Percentiles rank a stretch among this genome's conserved stretches.
phyloP scores from a whole-genome alignment of 2,797 vertebrate genomes.

The Artibeus lituratus region DNA sequence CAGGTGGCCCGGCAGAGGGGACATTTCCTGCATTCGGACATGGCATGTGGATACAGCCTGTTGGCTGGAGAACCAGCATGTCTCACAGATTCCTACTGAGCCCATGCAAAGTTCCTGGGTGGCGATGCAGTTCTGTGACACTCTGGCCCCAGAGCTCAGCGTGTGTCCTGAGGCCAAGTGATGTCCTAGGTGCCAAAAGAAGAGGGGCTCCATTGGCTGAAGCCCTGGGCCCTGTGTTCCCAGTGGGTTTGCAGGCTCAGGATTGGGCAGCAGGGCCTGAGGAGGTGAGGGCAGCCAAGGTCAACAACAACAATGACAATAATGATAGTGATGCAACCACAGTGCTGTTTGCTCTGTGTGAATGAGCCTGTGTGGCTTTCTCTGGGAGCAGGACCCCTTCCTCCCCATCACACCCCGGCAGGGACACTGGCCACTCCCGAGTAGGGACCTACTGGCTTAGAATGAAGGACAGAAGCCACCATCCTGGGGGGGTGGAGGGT shows the following conservation, averaged over 20 bases:
- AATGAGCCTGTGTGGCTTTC: not conserved
- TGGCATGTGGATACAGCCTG: rapidly evolving
- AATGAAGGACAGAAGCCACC: rapidly evolving
- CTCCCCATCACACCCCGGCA: rapidly evolving
- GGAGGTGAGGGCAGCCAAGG: not conserved
- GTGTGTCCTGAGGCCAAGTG: rapidly evolving
- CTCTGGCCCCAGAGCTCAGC: not conserved
- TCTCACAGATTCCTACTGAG: not conserved
- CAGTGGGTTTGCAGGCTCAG: not conserved
- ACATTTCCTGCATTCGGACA: rapidly evolving
- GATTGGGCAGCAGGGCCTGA: rapidly evolving
- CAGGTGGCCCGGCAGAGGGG: rapidly evolving
- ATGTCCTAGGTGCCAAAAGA: not conserved
- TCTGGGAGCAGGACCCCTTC: no score
- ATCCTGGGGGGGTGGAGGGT: rapidly evolving
- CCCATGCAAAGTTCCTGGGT: rapidly evolving
- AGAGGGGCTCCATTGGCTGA: rapidly evolving
- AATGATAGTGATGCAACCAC: not conserved
- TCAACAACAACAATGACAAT: no score
- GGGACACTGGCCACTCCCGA: not conserved
- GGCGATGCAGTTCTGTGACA: rapidly evolving
- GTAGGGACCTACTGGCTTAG: rapidly evolving
- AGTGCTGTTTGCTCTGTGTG: rapidly evolving
- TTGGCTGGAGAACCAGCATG: not conserved
- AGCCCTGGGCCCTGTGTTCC: rapidly evolving